A percentile compares a stretch with the other conserved stretches of the same genome.
These are phyloP conservation scores for Amorpha juglandis DNA, from an alignment of 2,888 invertebrate species.

Conservation along the genomic window DNA sequence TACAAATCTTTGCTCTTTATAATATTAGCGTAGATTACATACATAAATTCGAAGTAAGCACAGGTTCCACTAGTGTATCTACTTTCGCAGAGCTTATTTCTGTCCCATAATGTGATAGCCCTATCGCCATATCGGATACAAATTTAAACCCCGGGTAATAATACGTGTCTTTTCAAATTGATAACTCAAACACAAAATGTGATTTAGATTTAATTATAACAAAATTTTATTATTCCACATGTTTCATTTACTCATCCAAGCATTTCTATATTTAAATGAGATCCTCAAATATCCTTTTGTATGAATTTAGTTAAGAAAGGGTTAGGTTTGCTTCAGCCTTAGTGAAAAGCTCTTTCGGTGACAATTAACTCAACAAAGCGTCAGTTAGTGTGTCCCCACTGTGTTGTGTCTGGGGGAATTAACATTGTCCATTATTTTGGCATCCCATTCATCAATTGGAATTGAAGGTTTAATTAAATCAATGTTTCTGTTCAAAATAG, in stretches of 20 bases:
- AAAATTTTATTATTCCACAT: neutral
- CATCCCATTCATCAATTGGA: slow-evolving; percentile 1
- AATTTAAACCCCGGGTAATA: too few species aligned
- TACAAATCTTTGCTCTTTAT: too few species aligned
- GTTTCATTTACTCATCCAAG: neutral
- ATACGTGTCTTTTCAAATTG: too few species aligned
- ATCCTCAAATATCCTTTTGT: slow-evolving; percentile 11
- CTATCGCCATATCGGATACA: too few species aligned
- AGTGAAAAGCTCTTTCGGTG: slow-evolving; percentile 14
- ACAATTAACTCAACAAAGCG: slow-evolving; percentile 22
- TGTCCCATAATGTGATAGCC: too few species aligned
- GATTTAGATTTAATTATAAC: neutral
- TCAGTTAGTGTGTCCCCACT: slow-evolving; percentile 6
- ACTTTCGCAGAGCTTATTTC: too few species aligned
- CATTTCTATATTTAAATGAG: neutral
- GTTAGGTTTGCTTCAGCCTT: slow-evolving; percentile 4
- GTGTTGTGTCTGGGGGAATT: neutral
- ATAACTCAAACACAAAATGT: too few species aligned
- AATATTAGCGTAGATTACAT: too few species aligned
- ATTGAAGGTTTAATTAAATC: slow-evolving; percentile 1
- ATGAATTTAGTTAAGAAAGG: slow-evolving; percentile 12
- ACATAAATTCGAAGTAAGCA: too few species aligned
- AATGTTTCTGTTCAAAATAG: neutral
- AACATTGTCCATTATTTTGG: neutral
- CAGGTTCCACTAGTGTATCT: too few species aligned